Conservation (phyloP, 2,888 invertebrate genomes). For the Drosophila mulleri region DNA sequence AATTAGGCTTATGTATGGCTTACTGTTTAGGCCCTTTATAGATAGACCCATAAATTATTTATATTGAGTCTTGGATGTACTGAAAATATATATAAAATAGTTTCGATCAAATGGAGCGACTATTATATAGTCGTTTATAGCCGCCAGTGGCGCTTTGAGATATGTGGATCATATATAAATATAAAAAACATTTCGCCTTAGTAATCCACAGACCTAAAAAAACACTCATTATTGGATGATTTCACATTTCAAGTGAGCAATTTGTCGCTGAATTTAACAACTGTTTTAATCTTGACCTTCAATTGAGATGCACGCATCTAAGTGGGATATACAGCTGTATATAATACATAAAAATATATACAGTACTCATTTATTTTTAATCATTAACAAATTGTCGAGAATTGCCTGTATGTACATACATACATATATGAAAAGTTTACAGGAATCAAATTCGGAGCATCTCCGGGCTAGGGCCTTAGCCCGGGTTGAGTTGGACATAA, state of each 20-base stretch:
- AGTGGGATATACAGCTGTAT: neutral
- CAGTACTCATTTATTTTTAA: too few species aligned
- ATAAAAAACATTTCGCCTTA: conserved; percentile 3
- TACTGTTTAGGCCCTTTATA: too few species aligned
- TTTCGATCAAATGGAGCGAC: too few species aligned
- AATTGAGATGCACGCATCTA: conserved; percentile 8
- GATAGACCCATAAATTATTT: too few species aligned
- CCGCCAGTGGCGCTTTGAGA: neutral
- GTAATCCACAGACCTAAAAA: too few species aligned
- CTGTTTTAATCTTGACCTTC: conserved; percentile 3
- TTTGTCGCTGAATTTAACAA: conserved; percentile 4
- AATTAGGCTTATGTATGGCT: too few species aligned
- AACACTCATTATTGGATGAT: neutral
- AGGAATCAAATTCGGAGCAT: neutral
- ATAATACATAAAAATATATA: neutral
- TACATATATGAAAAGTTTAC: too few species aligned
- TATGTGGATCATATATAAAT: conserved; percentile 16
- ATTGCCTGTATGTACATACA: too few species aligned
- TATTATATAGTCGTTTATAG: neutral
- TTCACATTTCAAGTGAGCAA: conserved; percentile 27
- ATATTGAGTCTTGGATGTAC: too few species aligned
- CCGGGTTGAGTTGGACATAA: neutral
- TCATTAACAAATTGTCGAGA: too few species aligned
- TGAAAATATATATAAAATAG: too few species aligned
- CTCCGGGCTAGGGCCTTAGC: too few species aligned